Percentiles rank a stretch among this genome's conserved stretches.
Evolutionary conservation across 2,888 invertebrate species (phyloP).

Genomic region (Zootermopsis nevadensis): DNA sequence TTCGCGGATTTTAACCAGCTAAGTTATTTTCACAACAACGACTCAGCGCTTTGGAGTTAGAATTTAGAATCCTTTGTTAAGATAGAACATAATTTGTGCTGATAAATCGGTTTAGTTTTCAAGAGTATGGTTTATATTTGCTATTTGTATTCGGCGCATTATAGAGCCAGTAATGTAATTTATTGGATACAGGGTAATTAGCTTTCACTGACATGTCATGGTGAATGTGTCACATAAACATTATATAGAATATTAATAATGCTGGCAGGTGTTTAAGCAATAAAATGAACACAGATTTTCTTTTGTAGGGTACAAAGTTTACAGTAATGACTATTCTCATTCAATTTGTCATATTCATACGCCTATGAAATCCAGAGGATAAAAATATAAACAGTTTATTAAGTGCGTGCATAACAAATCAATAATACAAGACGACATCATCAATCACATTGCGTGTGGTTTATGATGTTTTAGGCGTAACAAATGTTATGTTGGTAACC

Average conservation of each 20-base stretch:
- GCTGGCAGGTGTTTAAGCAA: background rate
- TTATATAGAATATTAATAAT: background rate
- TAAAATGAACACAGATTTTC: background rate
- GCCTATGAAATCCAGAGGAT: background rate
- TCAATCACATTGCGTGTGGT: conserved; percentile 28
- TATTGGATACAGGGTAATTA: background rate
- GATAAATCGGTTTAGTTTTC: too few relatives aligned
- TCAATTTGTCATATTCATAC: conserved; percentile 12
- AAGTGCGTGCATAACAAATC: background rate
- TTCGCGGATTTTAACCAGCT: too few relatives aligned
- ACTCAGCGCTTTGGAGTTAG: too few relatives aligned
- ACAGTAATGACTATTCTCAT: background rate
- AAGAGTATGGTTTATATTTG: background rate
- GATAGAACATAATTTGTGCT: too few relatives aligned
- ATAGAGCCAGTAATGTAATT: background rate
- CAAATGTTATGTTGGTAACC: conserved; percentile 41
- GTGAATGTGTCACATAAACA: conserved; percentile 15
- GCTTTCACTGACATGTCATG: background rate
- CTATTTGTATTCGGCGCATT: background rate
- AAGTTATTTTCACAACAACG: too few relatives aligned
- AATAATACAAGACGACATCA: conserved; percentile 6
- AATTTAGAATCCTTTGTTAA: too few relatives aligned
- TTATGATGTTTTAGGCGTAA: conserved; percentile 21
- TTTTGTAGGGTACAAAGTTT: background rate
- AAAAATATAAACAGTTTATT: conserved; percentile 28